Conservation (phyloP, 2,797 vertebrate genomes). For the Chrysocyon brachyurus region DNA sequence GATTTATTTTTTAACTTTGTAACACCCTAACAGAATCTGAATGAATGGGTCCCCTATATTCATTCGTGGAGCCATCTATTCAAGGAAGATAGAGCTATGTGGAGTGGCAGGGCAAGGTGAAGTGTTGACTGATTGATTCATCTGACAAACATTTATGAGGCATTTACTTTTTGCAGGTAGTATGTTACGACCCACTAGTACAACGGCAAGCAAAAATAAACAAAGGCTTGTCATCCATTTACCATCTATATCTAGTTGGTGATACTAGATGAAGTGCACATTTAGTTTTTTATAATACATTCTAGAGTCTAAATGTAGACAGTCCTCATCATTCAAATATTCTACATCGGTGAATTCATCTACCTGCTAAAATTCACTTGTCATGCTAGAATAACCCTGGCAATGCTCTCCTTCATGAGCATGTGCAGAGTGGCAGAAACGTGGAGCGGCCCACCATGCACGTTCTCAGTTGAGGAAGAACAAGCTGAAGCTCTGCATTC, state of each 20-base stretch:
- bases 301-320: neutral
- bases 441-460: fast-evolving
- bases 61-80: neutral
- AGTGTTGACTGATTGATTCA: neutral
- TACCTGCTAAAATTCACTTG: neutral
- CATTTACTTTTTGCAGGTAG: neutral
- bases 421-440: neutral
- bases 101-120: neutral
- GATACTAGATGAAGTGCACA: neutral
- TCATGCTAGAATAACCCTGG: neutral
- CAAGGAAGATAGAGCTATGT: neutral
- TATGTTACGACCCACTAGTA: neutral
- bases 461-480: neutral
- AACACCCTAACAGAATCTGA: neutral
- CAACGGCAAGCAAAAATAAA: neutral
- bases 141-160: neutral
- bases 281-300: neutral
- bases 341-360: neutral
- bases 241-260: neutral
- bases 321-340: neutral
- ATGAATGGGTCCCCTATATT: neutral
- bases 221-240: neutral
- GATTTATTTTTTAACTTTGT: neutral
- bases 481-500: neutral
- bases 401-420: neutral